These are phyloP conservation scores for Drosophila robusta DNA, from an alignment of 2,888 invertebrate genomes.

Conservation along the genomic window DNA sequence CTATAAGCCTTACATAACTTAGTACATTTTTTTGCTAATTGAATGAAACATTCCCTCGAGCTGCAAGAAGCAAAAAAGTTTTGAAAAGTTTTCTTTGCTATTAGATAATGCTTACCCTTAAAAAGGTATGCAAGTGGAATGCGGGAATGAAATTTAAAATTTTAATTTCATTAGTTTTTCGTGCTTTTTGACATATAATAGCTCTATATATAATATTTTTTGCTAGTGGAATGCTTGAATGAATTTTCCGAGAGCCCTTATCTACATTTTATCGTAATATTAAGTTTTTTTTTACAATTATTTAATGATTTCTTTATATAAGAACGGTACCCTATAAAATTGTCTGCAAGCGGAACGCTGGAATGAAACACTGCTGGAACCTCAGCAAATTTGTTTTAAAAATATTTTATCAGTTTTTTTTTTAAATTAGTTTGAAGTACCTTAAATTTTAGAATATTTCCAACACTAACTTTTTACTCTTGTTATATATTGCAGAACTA, in stretches of 20 bases:
- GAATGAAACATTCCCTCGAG: neutral
- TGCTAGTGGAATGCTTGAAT: neutral
- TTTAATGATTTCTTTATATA: too few species aligned
- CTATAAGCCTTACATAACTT: neutral
- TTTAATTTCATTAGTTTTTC: too few species aligned
- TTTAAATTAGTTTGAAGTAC: too few species aligned
- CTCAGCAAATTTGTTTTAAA: neutral
- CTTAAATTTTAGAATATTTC: neutral
- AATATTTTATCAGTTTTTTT: neutral
- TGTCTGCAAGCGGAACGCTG: neutral
- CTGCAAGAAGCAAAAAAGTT: too few species aligned
- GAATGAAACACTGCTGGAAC: neutral
- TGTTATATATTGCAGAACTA: conserved; percentile 32
- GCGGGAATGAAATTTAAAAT: neutral
- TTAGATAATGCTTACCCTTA: too few species aligned
- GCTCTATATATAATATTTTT: too few species aligned
- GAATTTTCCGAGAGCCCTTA: neutral
- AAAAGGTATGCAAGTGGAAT: too few species aligned
- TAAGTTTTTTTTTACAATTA: too few species aligned
- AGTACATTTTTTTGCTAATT: neutral
- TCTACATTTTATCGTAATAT: too few species aligned
- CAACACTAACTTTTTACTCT: neutral
- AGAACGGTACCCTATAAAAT: too few species aligned
- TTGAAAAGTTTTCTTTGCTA: too few species aligned
- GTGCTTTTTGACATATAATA: too few species aligned